phyloP scores from a whole-genome alignment of 2,888 invertebrate species.

The Rhingia campestris region DNA sequence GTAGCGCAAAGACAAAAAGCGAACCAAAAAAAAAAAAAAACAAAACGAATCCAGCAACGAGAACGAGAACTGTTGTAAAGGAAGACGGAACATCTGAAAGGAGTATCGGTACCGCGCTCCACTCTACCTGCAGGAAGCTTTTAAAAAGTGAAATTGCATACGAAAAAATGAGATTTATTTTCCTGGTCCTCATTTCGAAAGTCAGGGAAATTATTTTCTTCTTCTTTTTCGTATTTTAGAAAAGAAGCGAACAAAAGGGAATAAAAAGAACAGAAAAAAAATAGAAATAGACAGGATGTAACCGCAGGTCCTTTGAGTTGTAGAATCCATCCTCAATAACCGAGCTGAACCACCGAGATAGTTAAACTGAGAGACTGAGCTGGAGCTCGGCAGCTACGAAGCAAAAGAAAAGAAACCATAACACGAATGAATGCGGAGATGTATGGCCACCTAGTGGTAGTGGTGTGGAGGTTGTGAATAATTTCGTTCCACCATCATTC shows the following conservation, averaged over 20 bases:
- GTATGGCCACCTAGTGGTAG: not conserved
- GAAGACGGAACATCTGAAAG: constrained; percentile 68
- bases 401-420: constrained; percentile 16
- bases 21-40: constrained; percentile 39
- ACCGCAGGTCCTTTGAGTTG: constrained; percentile 72
- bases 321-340: constrained; percentile 60
- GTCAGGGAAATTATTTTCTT: not conserved
- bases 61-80: constrained; percentile 52
- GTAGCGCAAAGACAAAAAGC: constrained; percentile 32
- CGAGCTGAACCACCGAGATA: constrained; percentile 12
- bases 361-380: constrained; percentile 2
- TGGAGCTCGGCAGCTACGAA: constrained; percentile 3
- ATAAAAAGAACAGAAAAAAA: constrained; percentile 5
- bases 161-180: constrained; percentile 74
- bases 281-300: constrained; percentile 66
- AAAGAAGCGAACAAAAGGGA: constrained; percentile 17
- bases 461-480: constrained; percentile 65
- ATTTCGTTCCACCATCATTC: constrained; percentile 58
- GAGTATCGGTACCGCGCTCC: constrained; percentile 32
- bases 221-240: constrained; percentile 15
- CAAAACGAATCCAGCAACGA: constrained; percentile 9
- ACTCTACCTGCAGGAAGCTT: constrained; percentile 73
- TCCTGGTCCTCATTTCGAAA: constrained; percentile 38
- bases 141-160: constrained; percentile 72
- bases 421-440: not conserved